phyloP scores from a whole-genome alignment of 2,888 invertebrate species.

The Nymphalis urticae region DNA sequence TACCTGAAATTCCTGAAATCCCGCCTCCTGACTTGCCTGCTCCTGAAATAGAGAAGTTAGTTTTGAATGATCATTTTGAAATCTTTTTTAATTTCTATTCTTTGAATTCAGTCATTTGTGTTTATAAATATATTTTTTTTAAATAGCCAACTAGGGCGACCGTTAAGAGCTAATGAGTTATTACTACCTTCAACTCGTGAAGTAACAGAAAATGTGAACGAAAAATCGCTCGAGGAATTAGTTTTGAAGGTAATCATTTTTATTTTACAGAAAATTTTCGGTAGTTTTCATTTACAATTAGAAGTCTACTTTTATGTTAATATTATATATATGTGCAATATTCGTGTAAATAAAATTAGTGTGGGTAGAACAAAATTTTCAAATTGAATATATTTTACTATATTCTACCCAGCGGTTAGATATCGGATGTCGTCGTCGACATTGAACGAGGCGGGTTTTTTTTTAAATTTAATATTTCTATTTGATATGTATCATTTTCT shows the following conservation, averaged over 20 bases:
- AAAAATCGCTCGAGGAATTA: conserved; percentile 41
- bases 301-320: too few species aligned
- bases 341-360: too few species aligned
- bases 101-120: background rate
- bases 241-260: conserved; percentile 52
- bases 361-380: too few species aligned
- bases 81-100: background rate
- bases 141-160: background rate
- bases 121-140: background rate
- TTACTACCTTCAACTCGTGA: too few species aligned
- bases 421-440: too few species aligned
- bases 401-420: too few species aligned
- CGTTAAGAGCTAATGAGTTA: too few species aligned
- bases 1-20: conserved; percentile 68
- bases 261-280: background rate
- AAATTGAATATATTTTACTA: too few species aligned
- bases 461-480: too few species aligned
- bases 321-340: too few species aligned
- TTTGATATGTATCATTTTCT: too few species aligned
- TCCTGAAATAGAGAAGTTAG: conserved; percentile 62
- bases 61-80: conserved; percentile 32
- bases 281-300: background rate
- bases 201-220: conserved; percentile 21
- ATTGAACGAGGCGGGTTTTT: too few species aligned
- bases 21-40: conserved; percentile 60